These are phyloP conservation scores for Larimichthys polyactis DNA, from an alignment of 2,113 vertebrate species.

Conservation along the genomic window DNA sequence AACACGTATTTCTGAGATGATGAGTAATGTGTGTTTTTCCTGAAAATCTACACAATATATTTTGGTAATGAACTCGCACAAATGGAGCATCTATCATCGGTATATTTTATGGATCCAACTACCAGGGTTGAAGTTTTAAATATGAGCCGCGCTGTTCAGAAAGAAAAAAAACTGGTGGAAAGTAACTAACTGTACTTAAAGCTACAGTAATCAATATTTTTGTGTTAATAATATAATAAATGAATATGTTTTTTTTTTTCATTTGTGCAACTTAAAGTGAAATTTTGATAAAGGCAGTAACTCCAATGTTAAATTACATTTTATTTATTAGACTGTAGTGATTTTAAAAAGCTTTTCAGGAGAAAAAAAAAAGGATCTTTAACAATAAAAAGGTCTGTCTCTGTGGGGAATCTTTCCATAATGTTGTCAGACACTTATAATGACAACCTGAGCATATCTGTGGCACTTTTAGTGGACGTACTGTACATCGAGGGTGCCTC, in stretches of 20 bases:
- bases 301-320: too few relatives aligned
- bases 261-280: background rate
- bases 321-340: too few relatives aligned
- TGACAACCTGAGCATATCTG: too few relatives aligned
- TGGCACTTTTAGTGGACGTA: too few relatives aligned
- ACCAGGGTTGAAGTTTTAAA: background rate
- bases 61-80: conserved; percentile 8
- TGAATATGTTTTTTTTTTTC: background rate
- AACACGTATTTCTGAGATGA: background rate
- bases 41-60: background rate
- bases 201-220: background rate
- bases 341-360: too few relatives aligned
- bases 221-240: background rate
- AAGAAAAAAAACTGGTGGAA: background rate
- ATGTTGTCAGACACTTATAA: too few relatives aligned
- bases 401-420: too few relatives aligned
- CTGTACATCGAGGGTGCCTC: too few relatives aligned
- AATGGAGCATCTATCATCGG: conserved; percentile 23
- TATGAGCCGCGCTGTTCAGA: background rate
- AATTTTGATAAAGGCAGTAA: too few relatives aligned
- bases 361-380: too few relatives aligned
- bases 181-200: background rate
- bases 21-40: background rate
- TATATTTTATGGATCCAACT: conserved; percentile 2
- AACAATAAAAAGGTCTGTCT: too few relatives aligned